phyloP scores from a whole-genome alignment of 2,113 vertebrate genomes.

The Pandion haliaetus region DNA sequence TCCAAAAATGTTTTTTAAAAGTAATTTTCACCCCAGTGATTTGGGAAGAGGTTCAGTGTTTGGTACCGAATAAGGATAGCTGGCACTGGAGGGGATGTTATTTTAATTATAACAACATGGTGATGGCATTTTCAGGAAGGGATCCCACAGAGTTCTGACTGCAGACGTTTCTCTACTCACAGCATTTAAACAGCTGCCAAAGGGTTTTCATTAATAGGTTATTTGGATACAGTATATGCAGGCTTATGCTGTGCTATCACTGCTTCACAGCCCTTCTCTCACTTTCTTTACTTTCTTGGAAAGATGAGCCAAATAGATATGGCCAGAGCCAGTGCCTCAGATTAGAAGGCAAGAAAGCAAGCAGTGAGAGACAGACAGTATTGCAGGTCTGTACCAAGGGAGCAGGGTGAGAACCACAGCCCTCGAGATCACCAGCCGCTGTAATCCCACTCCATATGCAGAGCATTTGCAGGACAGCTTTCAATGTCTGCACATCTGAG shows the following conservation, averaged over 20 bases:
- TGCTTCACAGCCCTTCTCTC: constrained; percentile 21
- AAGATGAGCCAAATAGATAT: neutral
- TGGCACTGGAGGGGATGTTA: constrained; percentile 36
- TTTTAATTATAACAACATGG: constrained; percentile 49
- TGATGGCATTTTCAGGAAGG: constrained; percentile 48
- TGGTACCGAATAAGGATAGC: constrained; percentile 35
- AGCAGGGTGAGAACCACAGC: neutral
- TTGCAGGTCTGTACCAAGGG: neutral
- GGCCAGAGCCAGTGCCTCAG: neutral
- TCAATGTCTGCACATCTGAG: fast-evolving
- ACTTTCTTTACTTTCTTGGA: neutral
- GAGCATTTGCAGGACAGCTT: neutral
- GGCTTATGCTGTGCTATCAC: constrained; percentile 9
- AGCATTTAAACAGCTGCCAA: constrained; percentile 54
- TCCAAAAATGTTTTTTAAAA: constrained; percentile 32
- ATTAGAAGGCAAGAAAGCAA: neutral
- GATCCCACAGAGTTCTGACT: constrained; percentile 42
- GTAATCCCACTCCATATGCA: neutral
- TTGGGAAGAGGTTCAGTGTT: constrained; percentile 56
- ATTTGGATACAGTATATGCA: constrained; percentile 13
- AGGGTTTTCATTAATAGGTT: constrained; percentile 35
- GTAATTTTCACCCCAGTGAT: constrained; percentile 37
- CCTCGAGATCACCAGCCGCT: neutral
- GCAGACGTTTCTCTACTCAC: constrained; percentile 27
- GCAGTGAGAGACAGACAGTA: neutral